Percentiles rank a stretch among this genome's conserved stretches.
phyloP scores from a whole-genome alignment of 2,797 vertebrate species.

The Xyrichtys novacula region DNA sequence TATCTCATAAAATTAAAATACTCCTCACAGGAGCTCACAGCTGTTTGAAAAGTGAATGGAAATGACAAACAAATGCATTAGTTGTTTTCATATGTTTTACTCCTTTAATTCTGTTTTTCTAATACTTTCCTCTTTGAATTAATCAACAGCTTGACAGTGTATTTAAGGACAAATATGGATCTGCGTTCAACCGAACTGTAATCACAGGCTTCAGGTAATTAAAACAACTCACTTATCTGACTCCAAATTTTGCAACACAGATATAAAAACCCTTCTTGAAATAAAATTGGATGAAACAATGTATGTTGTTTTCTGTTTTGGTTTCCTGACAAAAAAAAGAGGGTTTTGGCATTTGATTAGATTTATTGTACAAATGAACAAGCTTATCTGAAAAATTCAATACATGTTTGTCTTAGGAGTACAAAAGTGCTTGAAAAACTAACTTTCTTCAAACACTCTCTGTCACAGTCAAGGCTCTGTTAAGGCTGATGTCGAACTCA shows the following conservation, averaged over 20 bases:
- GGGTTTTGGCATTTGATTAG: too few relatives aligned
- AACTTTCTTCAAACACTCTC: background rate
- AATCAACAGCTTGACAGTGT: conserved; percentile 19
- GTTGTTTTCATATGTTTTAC: too few relatives aligned
- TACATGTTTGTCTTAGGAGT: too few relatives aligned
- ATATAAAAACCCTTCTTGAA: background rate
- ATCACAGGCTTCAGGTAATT: conserved; percentile 50
- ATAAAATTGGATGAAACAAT: background rate
- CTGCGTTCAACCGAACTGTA: background rate
- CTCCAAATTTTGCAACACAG: background rate
- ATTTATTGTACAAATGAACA: too few relatives aligned
- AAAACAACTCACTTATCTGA: background rate
- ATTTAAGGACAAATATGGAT: rapidly evolving
- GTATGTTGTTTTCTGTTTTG: too few relatives aligned
- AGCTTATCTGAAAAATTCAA: too few relatives aligned
- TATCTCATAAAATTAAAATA: too few relatives aligned
- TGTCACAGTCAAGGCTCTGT: conserved; percentile 28
- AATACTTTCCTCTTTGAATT: background rate
- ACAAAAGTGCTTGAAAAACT: background rate
- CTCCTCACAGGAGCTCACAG: too few relatives aligned
- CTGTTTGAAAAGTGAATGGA: too few relatives aligned
- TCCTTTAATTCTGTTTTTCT: background rate
- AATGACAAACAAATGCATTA: too few relatives aligned
- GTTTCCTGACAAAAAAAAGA: too few relatives aligned
- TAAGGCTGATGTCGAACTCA: conserved; percentile 13